Base-by-base conservation (phyloP, 2,797 vertebrate genomes). In the Centroberyx gerrardi region DNA sequence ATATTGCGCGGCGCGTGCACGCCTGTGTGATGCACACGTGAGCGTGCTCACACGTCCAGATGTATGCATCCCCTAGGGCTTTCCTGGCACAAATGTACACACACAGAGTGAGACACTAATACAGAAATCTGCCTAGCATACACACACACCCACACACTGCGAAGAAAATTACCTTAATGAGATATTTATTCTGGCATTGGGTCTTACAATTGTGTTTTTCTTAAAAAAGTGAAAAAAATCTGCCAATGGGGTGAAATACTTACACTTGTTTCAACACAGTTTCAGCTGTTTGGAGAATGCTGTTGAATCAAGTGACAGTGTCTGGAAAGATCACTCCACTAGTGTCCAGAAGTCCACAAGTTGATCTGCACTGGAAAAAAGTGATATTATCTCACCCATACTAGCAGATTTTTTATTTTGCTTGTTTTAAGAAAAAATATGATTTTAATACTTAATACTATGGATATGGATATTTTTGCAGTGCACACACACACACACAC, bases 1-100 rank as follows among this genome's bases (percentile, higher is more conserved):
- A 91, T 91, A 93, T 90, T 90, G 86, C 64, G 52, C 10, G 10
- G 86, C 55, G 54, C 62, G 78, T 77, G 81, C 78, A 36, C 74
- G 83, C 28, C 59, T 38, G 72, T 62, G 70, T 51, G 62, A 46
- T 36, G 66, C 86, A 86, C 84, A 64, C 81, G 53, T 74, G 83
- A 80, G 77, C 33, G 14, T 58, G 68, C 78, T 68, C 70, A 62
- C 62, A 48, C 13, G 38, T 85, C 73, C 72, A 86, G 53, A 90
- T 81, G 80, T 78, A 88, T 85, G 76, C 62, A 81, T 82, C 70
- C 63, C 27, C 72, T 10, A 49, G 9, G 49, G 17, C 36, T 54
- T 74, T 66, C 6, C n/a, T 66, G 44, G 38, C 72, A 68, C 29
- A 76, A 42, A 64, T 46, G 56, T 29, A 52, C 63, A 38, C 58